Percentiles rank a stretch among this genome's conserved stretches.
These are phyloP conservation scores for Oreochromis niloticus DNA, from an alignment of 2,113 vertebrate genomes.

Conservation along the genomic window DNA sequence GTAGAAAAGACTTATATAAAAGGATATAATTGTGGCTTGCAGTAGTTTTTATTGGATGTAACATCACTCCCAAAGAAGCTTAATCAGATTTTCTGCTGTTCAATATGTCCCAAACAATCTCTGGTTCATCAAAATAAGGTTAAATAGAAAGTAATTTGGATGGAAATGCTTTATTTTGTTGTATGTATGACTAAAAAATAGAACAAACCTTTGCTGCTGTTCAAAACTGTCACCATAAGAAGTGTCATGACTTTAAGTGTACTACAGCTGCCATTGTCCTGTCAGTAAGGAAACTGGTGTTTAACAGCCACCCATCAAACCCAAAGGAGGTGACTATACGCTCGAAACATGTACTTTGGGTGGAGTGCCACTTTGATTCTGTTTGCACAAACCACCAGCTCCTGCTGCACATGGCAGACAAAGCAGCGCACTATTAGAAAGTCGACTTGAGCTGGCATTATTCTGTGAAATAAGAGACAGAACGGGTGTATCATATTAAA, in stretches of 20 bases:
- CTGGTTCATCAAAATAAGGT: not conserved
- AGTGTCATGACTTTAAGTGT: not conserved
- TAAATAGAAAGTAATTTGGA: rapidly evolving
- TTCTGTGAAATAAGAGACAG: not conserved
- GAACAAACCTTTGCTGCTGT: not conserved
- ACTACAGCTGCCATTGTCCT: not conserved
- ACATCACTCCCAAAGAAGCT: not conserved
- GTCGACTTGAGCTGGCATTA: not conserved
- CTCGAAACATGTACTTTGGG: not conserved
- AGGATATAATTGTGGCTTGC: not conserved
- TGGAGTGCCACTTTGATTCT: not conserved
- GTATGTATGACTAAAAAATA: not conserved
- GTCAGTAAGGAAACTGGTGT: not conserved
- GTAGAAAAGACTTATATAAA: not conserved
- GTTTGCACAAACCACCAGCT: not conserved
- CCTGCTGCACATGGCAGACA: not conserved
- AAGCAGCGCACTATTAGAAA: not conserved
- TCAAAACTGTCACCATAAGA: not conserved
- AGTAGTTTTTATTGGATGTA: not conserved
- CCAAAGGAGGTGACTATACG: not conserved
- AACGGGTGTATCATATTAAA: conserved; percentile 20
- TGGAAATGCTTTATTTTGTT: not conserved
- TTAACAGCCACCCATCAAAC: not conserved
- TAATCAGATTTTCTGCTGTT: not conserved
- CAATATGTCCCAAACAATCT: not conserved